Percentiles rank a stretch among this genome's conserved stretches.
Conservation (phyloP, 2,888 invertebrate species). For the Athetis lepigone region DNA sequence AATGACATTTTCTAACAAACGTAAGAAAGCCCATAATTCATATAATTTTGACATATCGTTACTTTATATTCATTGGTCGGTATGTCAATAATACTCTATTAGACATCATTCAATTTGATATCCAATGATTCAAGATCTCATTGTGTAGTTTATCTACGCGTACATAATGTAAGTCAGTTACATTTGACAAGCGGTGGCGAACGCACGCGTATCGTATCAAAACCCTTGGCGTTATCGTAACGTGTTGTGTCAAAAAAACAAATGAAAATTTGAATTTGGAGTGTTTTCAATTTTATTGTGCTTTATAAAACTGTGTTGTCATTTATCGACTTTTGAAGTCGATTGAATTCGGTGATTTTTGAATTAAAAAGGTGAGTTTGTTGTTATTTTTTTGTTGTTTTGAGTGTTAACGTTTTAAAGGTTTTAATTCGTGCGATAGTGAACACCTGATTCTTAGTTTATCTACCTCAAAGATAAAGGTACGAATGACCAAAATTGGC, state of each 20-base stretch:
- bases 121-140: conserved; percentile 27
- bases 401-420: conserved; percentile 4
- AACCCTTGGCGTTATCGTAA: conserved; percentile 20
- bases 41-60: conserved; percentile 20
- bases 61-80: conserved; percentile 34
- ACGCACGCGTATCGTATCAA: conserved; percentile 42
- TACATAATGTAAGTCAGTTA: conserved; percentile 47
- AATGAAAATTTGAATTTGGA: conserved; percentile 4
- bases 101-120: conserved; percentile 53
- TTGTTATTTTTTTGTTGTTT: conserved; percentile 3
- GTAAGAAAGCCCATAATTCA: conserved; percentile 5
- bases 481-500: conserved; percentile 1
- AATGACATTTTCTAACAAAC: neutral
- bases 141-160: conserved; percentile 37
- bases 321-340: neutral
- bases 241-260: conserved; percentile 28
- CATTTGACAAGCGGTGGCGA: conserved; percentile 15
- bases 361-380: conserved; percentile 43
- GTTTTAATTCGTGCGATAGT: conserved; percentile 27
- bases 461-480: conserved; percentile 24
- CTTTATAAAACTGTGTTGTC: conserved; percentile 14
- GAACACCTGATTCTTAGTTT: conserved; percentile 15
- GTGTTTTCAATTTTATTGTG: conserved; percentile 27
- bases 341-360: neutral
- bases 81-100: conserved; percentile 48